phyloP scores from a whole-genome alignment of 1,140 invertebrate species.

The Drosophila pectinifera region DNA sequence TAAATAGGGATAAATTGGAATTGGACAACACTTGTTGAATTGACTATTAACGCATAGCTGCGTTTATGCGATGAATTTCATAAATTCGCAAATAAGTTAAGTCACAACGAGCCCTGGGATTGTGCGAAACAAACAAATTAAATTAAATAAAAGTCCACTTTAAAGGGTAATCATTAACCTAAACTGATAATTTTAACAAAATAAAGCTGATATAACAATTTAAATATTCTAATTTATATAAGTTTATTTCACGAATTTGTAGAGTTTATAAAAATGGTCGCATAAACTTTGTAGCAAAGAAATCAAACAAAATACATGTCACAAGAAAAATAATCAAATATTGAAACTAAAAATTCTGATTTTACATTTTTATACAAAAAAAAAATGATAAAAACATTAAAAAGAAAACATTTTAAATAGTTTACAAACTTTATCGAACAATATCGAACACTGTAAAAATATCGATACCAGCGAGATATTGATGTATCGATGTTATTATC shows the following conservation, averaged over 20 bases:
- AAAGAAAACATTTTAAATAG: not conserved
- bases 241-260: not conserved
- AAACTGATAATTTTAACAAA: too few relatives aligned
- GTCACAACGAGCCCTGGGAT: too few relatives aligned
- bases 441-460: not conserved
- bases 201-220: not conserved
- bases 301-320: too few relatives aligned
- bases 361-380: too few relatives aligned
- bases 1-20: too few relatives aligned
- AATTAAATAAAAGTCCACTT: fast-evolving
- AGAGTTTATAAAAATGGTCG: not conserved
- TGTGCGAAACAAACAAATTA: too few relatives aligned
- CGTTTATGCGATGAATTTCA: not conserved
- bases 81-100: not conserved
- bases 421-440: too few relatives aligned
- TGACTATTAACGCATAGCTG: not conserved
- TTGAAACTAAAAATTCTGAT: not conserved
- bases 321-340: not conserved
- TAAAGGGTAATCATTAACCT: too few relatives aligned
- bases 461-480: not conserved
- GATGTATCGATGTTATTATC: not conserved
- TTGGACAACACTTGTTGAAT: conserved; percentile 7
- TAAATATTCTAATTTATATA: too few relatives aligned
- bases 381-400: not conserved
- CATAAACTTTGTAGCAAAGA: too few relatives aligned